Evolutionary conservation across 2,888 invertebrate genomes (phyloP).

Genomic region (Nomada ferruginata): DNA sequence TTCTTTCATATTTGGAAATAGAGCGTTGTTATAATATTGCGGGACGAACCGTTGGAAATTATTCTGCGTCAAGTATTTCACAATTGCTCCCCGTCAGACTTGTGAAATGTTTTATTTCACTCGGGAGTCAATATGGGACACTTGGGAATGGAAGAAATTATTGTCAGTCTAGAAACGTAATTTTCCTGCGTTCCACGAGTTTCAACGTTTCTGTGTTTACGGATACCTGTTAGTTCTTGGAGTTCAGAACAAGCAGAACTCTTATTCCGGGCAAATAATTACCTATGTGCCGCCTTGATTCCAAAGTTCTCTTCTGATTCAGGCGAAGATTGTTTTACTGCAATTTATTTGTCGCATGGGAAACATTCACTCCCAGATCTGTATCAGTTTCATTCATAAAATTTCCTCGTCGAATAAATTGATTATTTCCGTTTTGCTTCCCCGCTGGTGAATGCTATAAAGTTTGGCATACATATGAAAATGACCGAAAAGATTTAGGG

Average conservation of each 20-base stretch:
- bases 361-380: neutral
- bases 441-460: neutral
- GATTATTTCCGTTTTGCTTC: neutral
- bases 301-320: neutral
- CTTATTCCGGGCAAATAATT: constrained; percentile 15
- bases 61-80: too few species aligned
- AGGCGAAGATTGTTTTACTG: constrained; percentile 5
- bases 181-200: neutral
- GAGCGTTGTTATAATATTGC: too few species aligned
- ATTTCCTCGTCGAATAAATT: neutral
- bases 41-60: too few species aligned
- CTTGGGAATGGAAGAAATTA: too few species aligned
- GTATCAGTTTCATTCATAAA: neutral
- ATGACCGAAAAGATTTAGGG: neutral
- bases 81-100: too few species aligned
- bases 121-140: too few species aligned
- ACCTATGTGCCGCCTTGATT: neutral
- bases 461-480: neutral
- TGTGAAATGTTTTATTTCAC: too few species aligned
- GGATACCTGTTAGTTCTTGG: neutral
- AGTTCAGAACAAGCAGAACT: constrained; percentile 8
- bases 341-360: constrained; percentile 20
- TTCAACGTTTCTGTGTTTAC: neutral
- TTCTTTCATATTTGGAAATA: too few species aligned
- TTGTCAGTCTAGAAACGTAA: neutral